phyloP scores from a whole-genome alignment of 2,888 invertebrate species.

The Papilio protenor region DNA sequence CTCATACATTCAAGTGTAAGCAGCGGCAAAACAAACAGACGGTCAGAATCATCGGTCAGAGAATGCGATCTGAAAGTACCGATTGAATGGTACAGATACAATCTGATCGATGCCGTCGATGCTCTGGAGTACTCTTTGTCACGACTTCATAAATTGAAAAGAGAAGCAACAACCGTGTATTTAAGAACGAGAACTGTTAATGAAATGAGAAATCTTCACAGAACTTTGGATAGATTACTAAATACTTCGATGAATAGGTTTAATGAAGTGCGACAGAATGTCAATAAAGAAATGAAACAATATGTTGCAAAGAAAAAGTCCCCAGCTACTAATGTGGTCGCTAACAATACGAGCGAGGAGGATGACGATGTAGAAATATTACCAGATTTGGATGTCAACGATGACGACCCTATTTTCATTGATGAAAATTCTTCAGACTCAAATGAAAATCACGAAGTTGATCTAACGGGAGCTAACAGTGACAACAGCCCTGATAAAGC shows the following conservation, averaged over 20 bases:
- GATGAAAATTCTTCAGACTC: constrained; percentile 81
- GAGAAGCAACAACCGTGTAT: constrained; percentile 73
- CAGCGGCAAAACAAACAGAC: constrained; percentile 41
- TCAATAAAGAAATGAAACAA: constrained; percentile 81
- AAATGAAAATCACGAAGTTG: constrained; percentile 69
- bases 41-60: constrained; percentile 49
- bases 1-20: constrained; percentile 27
- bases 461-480: constrained; percentile 73
- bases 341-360: constrained; percentile 64
- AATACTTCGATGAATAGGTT: constrained; percentile 82
- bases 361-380: constrained; percentile 76
- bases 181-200: constrained; percentile 75
- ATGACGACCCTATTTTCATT: constrained; percentile 81
- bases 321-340: constrained; percentile 48
- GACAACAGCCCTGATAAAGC: constrained; percentile 77
- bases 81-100: constrained; percentile 85
- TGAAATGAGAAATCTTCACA: constrained; percentile 82
- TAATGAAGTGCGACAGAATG: constrained; percentile 81
- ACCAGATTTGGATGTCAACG: constrained; percentile 64
- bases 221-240: constrained; percentile 81
- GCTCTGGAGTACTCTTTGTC: constrained; percentile 83
- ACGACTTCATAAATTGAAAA: constrained; percentile 80
- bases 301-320: constrained; percentile 72
- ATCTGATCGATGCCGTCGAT: constrained; percentile 82
- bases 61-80: constrained; percentile 71